These are phyloP conservation scores for Pinna nobilis DNA, from an alignment of 1,140 invertebrate species.

Conservation along the genomic window DNA sequence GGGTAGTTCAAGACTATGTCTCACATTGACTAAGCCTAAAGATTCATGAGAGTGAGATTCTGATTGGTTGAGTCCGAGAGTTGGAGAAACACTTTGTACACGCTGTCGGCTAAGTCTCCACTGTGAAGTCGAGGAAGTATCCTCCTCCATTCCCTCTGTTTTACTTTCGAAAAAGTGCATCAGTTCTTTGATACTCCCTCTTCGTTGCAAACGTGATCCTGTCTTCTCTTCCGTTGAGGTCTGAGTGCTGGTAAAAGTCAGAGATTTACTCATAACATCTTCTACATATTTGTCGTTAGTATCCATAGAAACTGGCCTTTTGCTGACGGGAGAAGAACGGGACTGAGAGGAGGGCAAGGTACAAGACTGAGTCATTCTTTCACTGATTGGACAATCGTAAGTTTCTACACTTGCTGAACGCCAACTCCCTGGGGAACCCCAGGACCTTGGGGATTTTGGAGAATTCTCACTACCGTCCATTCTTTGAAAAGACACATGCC, in stretches of 20 bases:
- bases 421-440: conserved; percentile 36
- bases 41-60: conserved; percentile 14
- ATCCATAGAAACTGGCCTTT: background rate
- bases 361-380: conserved; percentile 20
- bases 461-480: conserved; percentile 30
- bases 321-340: background rate
- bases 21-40: conserved; percentile 33
- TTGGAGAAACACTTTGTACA: conserved; percentile 44
- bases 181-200: conserved; percentile 69
- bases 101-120: conserved; percentile 25
- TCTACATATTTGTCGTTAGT: conserved; percentile 3
- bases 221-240: conserved; percentile 19
- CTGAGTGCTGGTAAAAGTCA: background rate
- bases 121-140: conserved; percentile 23
- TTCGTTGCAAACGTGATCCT: conserved; percentile 44
- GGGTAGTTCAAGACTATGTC: conserved; percentile 63
- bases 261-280: conserved; percentile 20
- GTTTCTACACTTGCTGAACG: conserved; percentile 15
- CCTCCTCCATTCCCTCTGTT: conserved; percentile 30
- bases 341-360: conserved; percentile 3
- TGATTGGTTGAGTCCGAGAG: conserved; percentile 17
- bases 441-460: conserved; percentile 41
- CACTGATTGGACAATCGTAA: conserved; percentile 9
- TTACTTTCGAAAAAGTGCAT: conserved; percentile 64
- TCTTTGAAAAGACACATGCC: background rate